A percentile compares a stretch with the other conserved stretches of the same genome.
These are phyloP conservation scores for Zosterops lateralis DNA, from an alignment of 2,113 vertebrate genomes.

Conservation along the genomic window DNA sequence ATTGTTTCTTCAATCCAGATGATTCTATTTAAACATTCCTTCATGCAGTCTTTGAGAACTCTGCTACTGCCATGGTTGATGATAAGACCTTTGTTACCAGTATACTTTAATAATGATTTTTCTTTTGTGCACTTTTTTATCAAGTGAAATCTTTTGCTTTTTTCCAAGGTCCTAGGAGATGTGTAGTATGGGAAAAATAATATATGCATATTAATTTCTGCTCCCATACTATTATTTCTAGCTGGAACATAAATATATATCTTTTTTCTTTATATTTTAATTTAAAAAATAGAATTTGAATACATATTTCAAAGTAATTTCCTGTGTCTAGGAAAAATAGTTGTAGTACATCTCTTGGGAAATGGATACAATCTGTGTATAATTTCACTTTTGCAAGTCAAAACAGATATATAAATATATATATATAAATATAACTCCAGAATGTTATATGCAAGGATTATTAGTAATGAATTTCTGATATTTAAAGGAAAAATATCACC, in stretches of 20 bases:
- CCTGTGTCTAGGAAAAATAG: not conserved
- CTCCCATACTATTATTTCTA: not conserved
- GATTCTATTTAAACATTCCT: not conserved
- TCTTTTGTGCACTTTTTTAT: not conserved
- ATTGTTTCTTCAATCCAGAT: not conserved
- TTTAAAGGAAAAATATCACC: not conserved
- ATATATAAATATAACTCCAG: not conserved
- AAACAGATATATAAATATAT: not conserved
- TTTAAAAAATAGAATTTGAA: not conserved
- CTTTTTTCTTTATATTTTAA: not conserved
- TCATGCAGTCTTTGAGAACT: not conserved
- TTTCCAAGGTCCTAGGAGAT: not conserved
- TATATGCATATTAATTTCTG: not conserved
- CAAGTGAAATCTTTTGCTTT: not conserved
- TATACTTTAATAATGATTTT: not conserved
- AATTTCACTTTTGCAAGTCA: not conserved
- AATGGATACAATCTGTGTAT: not conserved
- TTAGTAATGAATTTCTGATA: not conserved
- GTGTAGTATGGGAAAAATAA: not conserved
- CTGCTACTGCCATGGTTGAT: not conserved
- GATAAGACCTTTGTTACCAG: rapidly evolving
- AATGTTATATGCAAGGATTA: not conserved
- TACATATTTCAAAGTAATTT: not conserved
- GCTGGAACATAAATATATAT: not conserved
- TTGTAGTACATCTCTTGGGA: not conserved